Evolutionary conservation across 2,888 invertebrate genomes (phyloP).

Genomic region (Thymelicus acteon): DNA sequence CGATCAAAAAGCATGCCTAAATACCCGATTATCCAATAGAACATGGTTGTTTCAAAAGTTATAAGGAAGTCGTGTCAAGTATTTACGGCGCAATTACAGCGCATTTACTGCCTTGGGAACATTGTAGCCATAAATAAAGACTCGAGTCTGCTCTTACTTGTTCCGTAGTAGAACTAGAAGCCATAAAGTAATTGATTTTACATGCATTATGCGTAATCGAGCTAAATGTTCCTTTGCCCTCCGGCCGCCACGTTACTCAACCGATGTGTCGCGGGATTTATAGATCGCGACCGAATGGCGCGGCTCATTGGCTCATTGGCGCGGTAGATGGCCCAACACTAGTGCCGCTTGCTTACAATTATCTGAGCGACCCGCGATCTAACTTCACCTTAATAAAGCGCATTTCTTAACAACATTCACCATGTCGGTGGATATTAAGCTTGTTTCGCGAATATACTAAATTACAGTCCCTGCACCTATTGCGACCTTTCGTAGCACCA

Average conservation of each 20-base stretch:
- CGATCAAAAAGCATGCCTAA: neutral
- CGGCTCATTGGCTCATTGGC: conserved; percentile 1
- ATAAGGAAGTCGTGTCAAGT: conserved; percentile 25
- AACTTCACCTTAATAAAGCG: too few relatives aligned
- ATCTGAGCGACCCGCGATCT: neutral
- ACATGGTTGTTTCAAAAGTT: conserved; percentile 13
- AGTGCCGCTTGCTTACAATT: neutral
- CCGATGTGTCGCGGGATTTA: conserved; percentile 28
- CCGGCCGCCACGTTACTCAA: conserved; percentile 17
- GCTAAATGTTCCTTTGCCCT: conserved; percentile 35
- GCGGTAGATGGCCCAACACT: conserved; percentile 13
- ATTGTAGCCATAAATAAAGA: conserved; percentile 30
- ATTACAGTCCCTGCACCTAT: too few relatives aligned
- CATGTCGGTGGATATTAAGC: too few relatives aligned
- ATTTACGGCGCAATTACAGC: conserved; percentile 31
- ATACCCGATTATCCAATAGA: conserved; percentile 26
- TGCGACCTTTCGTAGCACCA: too few relatives aligned
- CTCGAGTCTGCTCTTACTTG: neutral
- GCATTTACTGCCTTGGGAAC: conserved; percentile 21
- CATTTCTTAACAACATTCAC: too few relatives aligned
- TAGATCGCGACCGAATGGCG: conserved; percentile 17
- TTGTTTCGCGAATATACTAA: too few relatives aligned
- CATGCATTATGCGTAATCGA: conserved; percentile 43
- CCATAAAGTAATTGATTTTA: conserved; percentile 45
- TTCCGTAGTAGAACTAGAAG: conserved; percentile 33